Conservation (phyloP, 1,140 invertebrate genomes). For the Brachionus plicatilis region DNA sequence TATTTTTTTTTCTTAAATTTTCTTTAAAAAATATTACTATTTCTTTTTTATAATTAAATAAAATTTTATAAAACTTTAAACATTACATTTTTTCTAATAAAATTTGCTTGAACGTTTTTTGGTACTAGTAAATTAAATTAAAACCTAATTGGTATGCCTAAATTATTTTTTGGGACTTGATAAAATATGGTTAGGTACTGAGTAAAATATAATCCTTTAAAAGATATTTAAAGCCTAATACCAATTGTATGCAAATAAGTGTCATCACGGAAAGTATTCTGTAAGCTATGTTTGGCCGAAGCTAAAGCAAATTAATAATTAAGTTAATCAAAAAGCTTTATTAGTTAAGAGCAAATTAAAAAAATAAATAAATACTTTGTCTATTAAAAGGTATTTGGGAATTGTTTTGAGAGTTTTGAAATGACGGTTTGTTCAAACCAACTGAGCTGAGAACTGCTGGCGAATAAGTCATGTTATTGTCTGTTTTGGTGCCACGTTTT, state of each 20-base stretch:
- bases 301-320: background rate
- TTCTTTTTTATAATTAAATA: too few species aligned
- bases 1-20: too few species aligned
- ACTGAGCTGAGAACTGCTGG: background rate
- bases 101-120: too few species aligned
- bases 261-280: slow-evolving; percentile 37
- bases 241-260: slow-evolving; percentile 37
- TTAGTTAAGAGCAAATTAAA: background rate
- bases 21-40: too few species aligned
- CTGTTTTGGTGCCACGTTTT: background rate
- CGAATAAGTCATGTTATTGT: background rate
- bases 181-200: too few species aligned
- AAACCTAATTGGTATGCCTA: too few species aligned
- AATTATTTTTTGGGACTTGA: too few species aligned
- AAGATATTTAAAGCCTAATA: background rate
- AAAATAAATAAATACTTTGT: background rate
- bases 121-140: too few species aligned
- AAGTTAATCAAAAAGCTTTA: background rate
- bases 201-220: too few species aligned
- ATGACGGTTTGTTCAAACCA: background rate
- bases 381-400: background rate
- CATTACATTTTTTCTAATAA: too few species aligned
- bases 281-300: slow-evolving; percentile 20
- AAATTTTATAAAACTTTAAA: too few species aligned
- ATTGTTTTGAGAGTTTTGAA: background rate